Conservation (phyloP, 2,888 invertebrate species). For the Cantharis rustica region DNA sequence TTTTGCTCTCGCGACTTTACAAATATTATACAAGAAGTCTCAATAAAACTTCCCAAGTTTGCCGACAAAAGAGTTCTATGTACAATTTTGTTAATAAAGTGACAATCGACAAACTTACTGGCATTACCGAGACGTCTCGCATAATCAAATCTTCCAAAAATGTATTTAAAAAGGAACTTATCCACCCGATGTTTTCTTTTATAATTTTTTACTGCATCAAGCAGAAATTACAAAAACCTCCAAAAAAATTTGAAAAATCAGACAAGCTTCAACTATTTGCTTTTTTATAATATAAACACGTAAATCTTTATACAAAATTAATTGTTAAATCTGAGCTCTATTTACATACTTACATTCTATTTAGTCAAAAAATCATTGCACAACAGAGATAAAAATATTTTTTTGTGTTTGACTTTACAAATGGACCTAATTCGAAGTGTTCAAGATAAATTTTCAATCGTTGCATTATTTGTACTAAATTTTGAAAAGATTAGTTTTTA, state of each 20-base stretch:
- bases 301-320: conserved; percentile 20
- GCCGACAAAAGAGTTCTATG: not conserved
- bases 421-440: not conserved
- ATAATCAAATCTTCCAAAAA: not conserved
- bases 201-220: not conserved
- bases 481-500: not conserved
- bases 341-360: conserved; percentile 3
- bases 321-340: conserved; percentile 13
- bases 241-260: not conserved
- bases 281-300: conserved; percentile 17
- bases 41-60: not conserved
- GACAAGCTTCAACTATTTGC: not conserved
- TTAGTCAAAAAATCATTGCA: not conserved
- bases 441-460: not conserved
- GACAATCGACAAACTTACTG: not conserved
- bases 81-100: not conserved
- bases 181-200: not conserved
- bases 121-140: not conserved
- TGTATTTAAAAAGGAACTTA: not conserved
- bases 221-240: not conserved
- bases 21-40: not conserved
- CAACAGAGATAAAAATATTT: not conserved
- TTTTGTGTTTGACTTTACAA: not conserved
- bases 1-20: not conserved
- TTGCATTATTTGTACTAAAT: not conserved